Evolutionary conservation across 2,888 invertebrate genomes (phyloP), one percentile per base, ranked within the genome.

Genomic region (Synanthedon tipuliformis): DNA sequence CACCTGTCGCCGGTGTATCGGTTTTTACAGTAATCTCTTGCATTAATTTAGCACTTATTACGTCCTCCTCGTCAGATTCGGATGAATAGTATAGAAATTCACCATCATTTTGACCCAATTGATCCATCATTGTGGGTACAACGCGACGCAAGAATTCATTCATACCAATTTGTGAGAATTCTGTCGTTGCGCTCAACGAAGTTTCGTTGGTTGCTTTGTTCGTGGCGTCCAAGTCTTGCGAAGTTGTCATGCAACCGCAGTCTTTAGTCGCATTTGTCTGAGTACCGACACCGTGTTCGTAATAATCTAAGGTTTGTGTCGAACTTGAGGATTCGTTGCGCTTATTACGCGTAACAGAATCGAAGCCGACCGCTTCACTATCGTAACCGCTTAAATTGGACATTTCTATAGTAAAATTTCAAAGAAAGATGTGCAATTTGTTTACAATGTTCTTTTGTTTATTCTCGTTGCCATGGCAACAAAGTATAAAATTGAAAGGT

Each of bases 21-120:
- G 61, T 61, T 1, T 62, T 65, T 0, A 74, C 56, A 4, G 68
- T 68, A 0, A 85, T 65, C 56, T 81, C 79, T 57, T 85, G 84
- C 2, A 81, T 58, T 1, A 81, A 41, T 50, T 77, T 81, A 0
- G 81, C 80, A 0, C 59, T 51, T 0, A 79, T 11, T 0, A 63
- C 55, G 0, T 84, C 85, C 4, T 84, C 86, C 2, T 81, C 82
- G 0, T 87, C 86, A 0, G 81, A 80, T 54, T 86, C 86, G 0
- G 84, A 82, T 0, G 83, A 81, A 13, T 72, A 66, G 53, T 67
- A 68, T 0, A 61, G 40, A 1, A 65, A 45, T 27, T 80, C 78
- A 0, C 56, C 60, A 3, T 81, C 76, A 16, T 64, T 71, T 40
- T 76, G 69, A 41, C 81, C 75, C 0, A 87, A 59, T 41, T 85